Conservation (phyloP, 2,113 vertebrate species). For the Leptobrachium leishanense region DNA sequence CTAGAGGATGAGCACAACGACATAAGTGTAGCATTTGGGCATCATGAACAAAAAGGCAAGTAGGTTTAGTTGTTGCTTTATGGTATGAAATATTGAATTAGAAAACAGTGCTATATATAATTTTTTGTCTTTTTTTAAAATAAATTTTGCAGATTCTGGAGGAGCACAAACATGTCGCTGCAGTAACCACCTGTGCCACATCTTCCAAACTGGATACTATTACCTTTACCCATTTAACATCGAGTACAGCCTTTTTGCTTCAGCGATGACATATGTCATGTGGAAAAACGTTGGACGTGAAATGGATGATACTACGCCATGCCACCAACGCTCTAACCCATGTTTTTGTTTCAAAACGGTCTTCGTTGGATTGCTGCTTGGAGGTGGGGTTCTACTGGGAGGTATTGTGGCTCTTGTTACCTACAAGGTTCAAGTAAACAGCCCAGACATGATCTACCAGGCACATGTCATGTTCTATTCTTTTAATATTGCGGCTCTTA, state of each 20-base stretch:
- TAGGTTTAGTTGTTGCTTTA: constrained; percentile 32
- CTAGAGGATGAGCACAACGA: constrained; percentile 10
- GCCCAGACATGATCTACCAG: constrained; percentile 34
- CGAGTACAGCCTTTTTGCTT: constrained; percentile 75
- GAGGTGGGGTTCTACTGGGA: constrained; percentile 62
- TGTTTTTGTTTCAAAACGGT: constrained; percentile 60
- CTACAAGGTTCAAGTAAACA: constrained; percentile 68
- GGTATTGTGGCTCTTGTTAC: constrained; percentile 71
- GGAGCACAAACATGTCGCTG: constrained; percentile 61
- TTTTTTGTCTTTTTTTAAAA: background rate
- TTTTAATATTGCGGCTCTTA: constrained; percentile 65
- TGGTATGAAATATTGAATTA: background rate
- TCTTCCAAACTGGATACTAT: constrained; percentile 66
- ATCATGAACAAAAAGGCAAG: constrained; percentile 32
- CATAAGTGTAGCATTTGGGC: background rate
- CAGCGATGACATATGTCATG: constrained; percentile 72
- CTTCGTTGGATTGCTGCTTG: constrained; percentile 59
- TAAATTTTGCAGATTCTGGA: background rate
- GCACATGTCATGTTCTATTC: constrained; percentile 68
- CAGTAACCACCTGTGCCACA: constrained; percentile 61
- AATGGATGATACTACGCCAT: constrained; percentile 56
- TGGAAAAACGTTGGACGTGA: constrained; percentile 73
- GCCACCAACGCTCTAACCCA: constrained; percentile 52
- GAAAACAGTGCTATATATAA: background rate
- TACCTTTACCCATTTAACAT: constrained; percentile 78